Base-by-base conservation (phyloP, 2,888 invertebrate species). In the Quadroppia sp. region DNA sequence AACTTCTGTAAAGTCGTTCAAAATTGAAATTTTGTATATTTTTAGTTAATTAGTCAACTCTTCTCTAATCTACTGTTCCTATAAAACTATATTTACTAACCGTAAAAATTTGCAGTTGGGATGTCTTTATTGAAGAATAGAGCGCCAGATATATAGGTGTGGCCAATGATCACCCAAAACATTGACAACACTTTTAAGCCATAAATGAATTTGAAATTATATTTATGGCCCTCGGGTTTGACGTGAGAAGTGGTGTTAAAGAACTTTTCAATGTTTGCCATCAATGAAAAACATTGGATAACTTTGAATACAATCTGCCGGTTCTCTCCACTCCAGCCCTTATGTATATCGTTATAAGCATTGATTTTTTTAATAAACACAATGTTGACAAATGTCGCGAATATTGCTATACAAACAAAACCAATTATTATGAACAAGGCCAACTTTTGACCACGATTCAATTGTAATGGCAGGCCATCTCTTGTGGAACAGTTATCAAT, bases 121-220 rank as follows among this genome's bases (percentile, higher is more conserved):
- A 64, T 64, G 9, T 36, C 11, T n/a, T 36, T 36, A n/a, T 36
- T 64, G 64, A 64, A 64, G 20, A n/a, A 64, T n/a, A 64, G 4
- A 7, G 40, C 64, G 2, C 64, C 64, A 1, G 64, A 32, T 36
- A 64, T 64, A 13, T 64, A 64, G 6, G 64, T 64, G 30, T 64
- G 64, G 2, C 64, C 64, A 36, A 64, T 64, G 40, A 64, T 40
- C 1, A 64, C 13, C 64, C 64, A 64, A 2, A 64, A n/a, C 6
- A 64, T 36, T 17, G 64, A 64, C 36, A 64, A 1, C 9, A 64
- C 64, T 40, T n/a, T 36, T 2, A 64, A 7, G 1, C 64, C 64
- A 13, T 64, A 3, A n/a, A 64, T 64, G n/a, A 64, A 64, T 20
- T 36, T 4, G 4, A 64, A n/a, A 36, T 36, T 64, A 64, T 20